Evolutionary conservation across 2,113 vertebrate species (phyloP).

Genomic region (Erpornis zantholeuca): DNA sequence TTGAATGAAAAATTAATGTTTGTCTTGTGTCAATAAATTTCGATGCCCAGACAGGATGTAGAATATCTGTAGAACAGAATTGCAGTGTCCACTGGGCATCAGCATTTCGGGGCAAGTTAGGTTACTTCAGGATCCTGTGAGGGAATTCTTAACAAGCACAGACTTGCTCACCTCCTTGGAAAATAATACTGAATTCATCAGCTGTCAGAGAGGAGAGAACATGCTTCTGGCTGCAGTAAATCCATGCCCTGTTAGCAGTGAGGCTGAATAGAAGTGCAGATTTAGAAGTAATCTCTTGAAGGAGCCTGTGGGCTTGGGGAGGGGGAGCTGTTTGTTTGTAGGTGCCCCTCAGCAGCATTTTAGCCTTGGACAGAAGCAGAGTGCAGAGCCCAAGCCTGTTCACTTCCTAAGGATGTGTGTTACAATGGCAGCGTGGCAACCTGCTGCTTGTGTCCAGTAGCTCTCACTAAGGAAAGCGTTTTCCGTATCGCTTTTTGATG

Average conservation of each 20-base stretch:
- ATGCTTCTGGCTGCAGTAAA: neutral
- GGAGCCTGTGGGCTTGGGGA: neutral
- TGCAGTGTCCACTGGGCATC: neutral
- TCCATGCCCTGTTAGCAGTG: neutral
- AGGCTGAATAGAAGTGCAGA: neutral
- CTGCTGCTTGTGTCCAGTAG: neutral
- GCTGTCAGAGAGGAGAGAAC: neutral
- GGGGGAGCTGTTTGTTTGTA: neutral
- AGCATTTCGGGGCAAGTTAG: neutral
- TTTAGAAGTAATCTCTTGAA: neutral
- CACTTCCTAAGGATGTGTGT: neutral
- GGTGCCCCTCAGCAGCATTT: neutral
- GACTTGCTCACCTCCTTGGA: neutral
- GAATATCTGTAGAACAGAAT: neutral
- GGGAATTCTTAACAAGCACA: neutral
- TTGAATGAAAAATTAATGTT: slow-evolving; percentile 15
- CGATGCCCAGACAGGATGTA: neutral
- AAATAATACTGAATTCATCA: neutral
- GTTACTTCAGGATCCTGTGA: neutral
- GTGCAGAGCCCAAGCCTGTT: neutral
- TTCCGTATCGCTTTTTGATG: neutral
- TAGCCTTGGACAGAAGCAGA: neutral
- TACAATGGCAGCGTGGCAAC: neutral
- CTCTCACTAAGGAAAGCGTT: rapidly evolving
- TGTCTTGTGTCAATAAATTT: neutral